These are phyloP conservation scores for Bombus pyrosoma DNA, from an alignment of 1,140 invertebrate species.

Conservation along the genomic window DNA sequence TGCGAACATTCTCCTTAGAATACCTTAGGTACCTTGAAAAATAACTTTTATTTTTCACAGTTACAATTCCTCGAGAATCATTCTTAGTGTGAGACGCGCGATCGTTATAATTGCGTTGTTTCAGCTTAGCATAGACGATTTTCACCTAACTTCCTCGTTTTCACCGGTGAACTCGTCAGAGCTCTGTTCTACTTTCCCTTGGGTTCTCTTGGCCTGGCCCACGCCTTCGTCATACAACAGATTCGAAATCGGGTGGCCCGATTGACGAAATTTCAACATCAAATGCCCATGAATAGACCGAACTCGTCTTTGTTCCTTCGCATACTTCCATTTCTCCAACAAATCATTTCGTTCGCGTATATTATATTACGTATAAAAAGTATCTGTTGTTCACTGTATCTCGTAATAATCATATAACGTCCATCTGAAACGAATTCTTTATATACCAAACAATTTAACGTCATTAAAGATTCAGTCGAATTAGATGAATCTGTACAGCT, in stretches of 20 bases:
- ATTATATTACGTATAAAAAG: not conserved
- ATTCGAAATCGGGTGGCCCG: slow-evolving; percentile 36
- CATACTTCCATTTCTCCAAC: not conserved
- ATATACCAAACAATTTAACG: too few relatives aligned
- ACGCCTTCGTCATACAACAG: slow-evolving; percentile 52
- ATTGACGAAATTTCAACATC: slow-evolving; percentile 23
- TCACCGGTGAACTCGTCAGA: slow-evolving; percentile 63
- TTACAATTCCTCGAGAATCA: too few relatives aligned
- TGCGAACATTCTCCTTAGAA: not conserved
- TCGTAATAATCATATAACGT: too few relatives aligned
- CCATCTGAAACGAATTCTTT: too few relatives aligned
- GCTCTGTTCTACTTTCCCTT: slow-evolving; percentile 75
- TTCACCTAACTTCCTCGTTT: slow-evolving; percentile 77
- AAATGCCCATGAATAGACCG: not conserved
- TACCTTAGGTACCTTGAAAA: not conserved
- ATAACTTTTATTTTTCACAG: not conserved
- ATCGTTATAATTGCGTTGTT: slow-evolving; percentile 68
- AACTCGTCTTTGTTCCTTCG: not conserved
- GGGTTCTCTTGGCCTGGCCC: slow-evolving; percentile 57
- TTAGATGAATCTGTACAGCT: not conserved
- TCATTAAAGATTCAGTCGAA: too few relatives aligned
- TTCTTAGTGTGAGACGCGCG: too few relatives aligned
- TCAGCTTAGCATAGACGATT: slow-evolving; percentile 64
- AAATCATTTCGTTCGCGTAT: not conserved
- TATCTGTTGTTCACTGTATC: too few relatives aligned